Evolutionary conservation across 2,113 vertebrate species (phyloP).

Genomic region (Potamarius usumacintae): DNA sequence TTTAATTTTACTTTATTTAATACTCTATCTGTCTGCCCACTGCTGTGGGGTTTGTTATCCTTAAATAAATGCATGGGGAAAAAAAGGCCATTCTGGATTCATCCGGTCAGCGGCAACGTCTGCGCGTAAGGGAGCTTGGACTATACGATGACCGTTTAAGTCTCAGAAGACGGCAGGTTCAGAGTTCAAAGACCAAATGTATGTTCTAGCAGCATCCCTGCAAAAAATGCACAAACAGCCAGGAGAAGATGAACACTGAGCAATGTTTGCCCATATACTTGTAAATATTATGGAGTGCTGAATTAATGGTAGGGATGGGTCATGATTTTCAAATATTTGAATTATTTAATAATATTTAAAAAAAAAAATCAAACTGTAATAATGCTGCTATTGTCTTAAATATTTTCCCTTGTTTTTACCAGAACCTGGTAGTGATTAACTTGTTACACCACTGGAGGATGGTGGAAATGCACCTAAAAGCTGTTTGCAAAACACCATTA

Average conservation of each 20-base stretch:
- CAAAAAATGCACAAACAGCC: not conserved
- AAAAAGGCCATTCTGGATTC: not conserved
- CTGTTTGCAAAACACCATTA: too few species aligned
- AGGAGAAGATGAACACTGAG: not conserved
- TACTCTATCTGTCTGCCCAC: not conserved
- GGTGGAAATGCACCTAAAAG: too few species aligned
- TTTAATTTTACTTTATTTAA: not conserved
- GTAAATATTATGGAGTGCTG: not conserved
- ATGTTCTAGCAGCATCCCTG: not conserved
- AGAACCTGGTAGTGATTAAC: too few species aligned
- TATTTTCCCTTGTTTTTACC: too few species aligned
- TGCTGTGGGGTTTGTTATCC: not conserved
- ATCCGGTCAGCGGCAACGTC: not conserved
- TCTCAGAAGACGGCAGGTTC: not conserved
- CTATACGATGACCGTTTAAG: not conserved
- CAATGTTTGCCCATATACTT: not conserved
- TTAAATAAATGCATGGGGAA: not conserved
- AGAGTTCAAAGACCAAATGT: not conserved
- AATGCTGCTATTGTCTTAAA: too few species aligned
- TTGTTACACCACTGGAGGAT: too few species aligned
- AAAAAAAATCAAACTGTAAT: too few species aligned
- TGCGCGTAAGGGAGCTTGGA: not conserved
- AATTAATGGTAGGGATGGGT: not conserved
- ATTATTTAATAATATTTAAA: too few species aligned
- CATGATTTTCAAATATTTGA: too few species aligned